Conservation (phyloP, 1,140 invertebrate species). For the Coenobita brevimanus region DNA sequence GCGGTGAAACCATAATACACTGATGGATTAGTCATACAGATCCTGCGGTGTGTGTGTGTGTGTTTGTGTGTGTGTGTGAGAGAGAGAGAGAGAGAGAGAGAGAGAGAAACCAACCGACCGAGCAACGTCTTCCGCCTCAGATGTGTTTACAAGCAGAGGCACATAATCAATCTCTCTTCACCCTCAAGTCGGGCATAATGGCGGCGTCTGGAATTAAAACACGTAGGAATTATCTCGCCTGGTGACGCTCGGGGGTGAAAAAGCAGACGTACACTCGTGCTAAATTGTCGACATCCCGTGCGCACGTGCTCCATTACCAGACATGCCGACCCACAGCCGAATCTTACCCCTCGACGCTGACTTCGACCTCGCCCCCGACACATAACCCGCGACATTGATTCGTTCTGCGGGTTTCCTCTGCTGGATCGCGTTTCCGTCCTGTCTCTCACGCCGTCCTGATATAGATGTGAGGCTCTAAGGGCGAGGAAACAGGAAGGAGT, state of each 20-base stretch:
- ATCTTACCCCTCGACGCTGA: background rate
- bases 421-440: too few species aligned
- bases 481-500: background rate
- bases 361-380: background rate
- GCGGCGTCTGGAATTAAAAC: too few species aligned
- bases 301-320: slow-evolving; percentile 26
- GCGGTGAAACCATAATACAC: slow-evolving; percentile 26
- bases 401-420: background rate
- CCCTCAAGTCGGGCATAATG: too few species aligned
- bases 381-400: background rate
- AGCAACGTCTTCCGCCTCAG: background rate
- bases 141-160: too few species aligned
- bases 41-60: background rate
- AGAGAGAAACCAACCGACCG: background rate
- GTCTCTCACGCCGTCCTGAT: background rate
- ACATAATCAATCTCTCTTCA: too few species aligned
- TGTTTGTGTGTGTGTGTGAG: background rate
- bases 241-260: too few species aligned
- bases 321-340: background rate
- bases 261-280: background rate
- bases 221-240: too few species aligned
- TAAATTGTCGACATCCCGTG: slow-evolving; percentile 46
- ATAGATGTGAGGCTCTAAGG: background rate
- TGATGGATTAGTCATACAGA: slow-evolving; percentile 23
- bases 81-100: slow-evolving; percentile 36